Evolutionary conservation across 2,888 invertebrate genomes (phyloP).

Genomic region (Polydrusus tereticollis): DNA sequence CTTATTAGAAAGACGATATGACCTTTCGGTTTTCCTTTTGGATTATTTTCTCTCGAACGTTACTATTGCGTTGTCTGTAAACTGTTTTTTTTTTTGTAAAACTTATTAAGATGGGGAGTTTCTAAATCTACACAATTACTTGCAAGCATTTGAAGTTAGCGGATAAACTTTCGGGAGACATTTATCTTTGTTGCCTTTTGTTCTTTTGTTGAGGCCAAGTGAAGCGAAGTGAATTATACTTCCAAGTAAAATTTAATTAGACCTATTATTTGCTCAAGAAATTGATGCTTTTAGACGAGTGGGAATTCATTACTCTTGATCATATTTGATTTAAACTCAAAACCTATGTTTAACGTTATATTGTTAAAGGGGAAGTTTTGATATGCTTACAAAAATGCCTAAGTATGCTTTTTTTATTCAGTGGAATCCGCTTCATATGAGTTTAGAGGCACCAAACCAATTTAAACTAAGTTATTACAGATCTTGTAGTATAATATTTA

Average conservation of each 20-base stretch:
- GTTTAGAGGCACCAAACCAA: no score
- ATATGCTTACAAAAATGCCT: no score
- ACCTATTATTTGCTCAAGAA: constrained; percentile 8
- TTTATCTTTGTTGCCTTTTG: constrained; percentile 13
- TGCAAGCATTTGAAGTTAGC: constrained; percentile 10
- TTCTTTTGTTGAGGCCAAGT: constrained; percentile 10
- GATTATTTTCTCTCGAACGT: not conserved
- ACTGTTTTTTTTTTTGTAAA: not conserved
- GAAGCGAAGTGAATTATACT: constrained; percentile 6
- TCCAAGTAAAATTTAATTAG: constrained; percentile 10
- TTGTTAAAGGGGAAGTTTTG: no score
- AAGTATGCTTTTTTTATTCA: no score
- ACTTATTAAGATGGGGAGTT: not conserved
- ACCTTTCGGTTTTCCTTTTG: no score
- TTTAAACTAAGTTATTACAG: no score
- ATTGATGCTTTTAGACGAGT: not conserved
- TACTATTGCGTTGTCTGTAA: not conserved
- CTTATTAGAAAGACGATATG: no score
- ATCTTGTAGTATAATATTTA: no score
- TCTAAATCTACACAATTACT: constrained; percentile 8
- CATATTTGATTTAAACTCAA: not conserved
- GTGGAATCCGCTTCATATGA: no score
- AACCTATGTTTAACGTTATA: no score
- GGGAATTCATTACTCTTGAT: not conserved
- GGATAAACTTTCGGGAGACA: constrained; percentile 5